Base-by-base conservation (phyloP, 2,113 vertebrate species). In the Petrocephalus microphthalmus region DNA sequence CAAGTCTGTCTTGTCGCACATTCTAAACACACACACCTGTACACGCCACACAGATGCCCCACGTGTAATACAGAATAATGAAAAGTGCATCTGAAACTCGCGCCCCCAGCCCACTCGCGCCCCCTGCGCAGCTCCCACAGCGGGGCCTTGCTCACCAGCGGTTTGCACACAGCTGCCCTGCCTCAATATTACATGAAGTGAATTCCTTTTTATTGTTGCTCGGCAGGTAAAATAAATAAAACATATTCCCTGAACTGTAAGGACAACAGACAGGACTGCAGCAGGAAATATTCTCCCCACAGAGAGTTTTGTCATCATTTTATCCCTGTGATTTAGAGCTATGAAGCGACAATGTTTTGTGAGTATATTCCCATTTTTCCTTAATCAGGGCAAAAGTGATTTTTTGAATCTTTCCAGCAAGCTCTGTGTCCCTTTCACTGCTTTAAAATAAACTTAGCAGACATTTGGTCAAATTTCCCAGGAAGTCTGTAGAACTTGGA, bases 231-330 rank as follows among this genome's bases (percentile, higher is more conserved):
- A 93, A 93, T 94, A 94, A 96, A 95, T 94, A 95, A 93, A 94
- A 92, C 92, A 90, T 89, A 89, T 92, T 90, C 60, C 7, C 89
- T 42, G 93, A 93, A 95, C 94, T 93, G 93, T 84, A 93, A 92
- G 93, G 93, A 95, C 94, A 94, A 94, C 94, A 94, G 94, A 93
- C 94, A 92, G 92, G 94, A 94, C 92, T 94, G 92, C 92, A 92
- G 92, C 90, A 85, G 92, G 91, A 89, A 90, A 37, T 91, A 91
- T 92, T 84, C 91, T 91, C 57, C 47, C 51, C 74, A 45, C 85
- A 87, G 56, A 88, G 89, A 67, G 88, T 87, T 89, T 89, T 71
- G 88, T 64, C 88, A 90, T 92, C 92, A 92, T 93, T 92, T 93
- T 92, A 94, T 90, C 91, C 89, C 90, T 87, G 89, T 90, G 90